Percentiles rank a stretch among this genome's conserved stretches.
These are phyloP conservation scores for Coptodon rendalli DNA, from an alignment of 2,113 vertebrate species.

Conservation along the genomic window DNA sequence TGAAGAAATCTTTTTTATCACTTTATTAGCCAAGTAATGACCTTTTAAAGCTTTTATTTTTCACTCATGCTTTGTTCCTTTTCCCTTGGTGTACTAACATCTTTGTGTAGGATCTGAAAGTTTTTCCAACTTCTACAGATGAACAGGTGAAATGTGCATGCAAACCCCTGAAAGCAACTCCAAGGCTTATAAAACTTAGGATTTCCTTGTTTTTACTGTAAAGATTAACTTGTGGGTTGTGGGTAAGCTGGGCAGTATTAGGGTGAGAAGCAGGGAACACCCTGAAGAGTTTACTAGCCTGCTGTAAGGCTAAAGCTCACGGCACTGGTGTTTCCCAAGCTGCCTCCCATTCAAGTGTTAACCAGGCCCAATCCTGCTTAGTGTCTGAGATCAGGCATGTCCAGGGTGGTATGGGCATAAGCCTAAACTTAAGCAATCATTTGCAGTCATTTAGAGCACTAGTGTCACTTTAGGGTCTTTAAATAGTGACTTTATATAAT, in stretches of 20 bases:
- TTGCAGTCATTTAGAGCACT: neutral
- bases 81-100: neutral
- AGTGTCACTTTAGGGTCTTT: neutral
- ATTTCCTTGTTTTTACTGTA: neutral
- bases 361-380: neutral
- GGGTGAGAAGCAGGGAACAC: neutral
- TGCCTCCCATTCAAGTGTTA: accelerated
- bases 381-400: neutral
- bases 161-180: neutral
- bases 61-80: accelerated
- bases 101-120: neutral
- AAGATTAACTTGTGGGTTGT: neutral
- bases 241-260: neutral
- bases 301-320: neutral
- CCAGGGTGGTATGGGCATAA: neutral
- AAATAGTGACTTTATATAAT: neutral
- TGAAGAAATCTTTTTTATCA: neutral
- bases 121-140: neutral
- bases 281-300: neutral
- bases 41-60: neutral
- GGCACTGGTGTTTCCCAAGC: neutral
- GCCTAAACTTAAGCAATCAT: neutral
- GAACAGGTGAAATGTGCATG: neutral
- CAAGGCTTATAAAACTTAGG: neutral
- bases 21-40: accelerated